Evolutionary conservation across 2,113 vertebrate species (phyloP), one percentile per base, ranked within the genome.

Genomic region (Rhinichthys klamathensis): DNA sequence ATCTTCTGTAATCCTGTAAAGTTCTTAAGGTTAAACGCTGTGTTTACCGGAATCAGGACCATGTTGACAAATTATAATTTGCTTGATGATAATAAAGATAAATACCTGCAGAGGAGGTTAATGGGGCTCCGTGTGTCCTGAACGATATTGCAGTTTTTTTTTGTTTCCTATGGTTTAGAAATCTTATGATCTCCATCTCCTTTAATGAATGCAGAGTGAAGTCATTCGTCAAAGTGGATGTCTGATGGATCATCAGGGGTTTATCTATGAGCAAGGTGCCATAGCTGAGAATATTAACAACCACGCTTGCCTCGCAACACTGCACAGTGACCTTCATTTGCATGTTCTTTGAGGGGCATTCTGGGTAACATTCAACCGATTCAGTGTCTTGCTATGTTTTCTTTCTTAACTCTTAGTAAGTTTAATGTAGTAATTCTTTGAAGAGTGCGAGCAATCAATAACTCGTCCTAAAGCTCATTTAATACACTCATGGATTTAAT

Each of bases 391-490:
- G 23, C 38, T 75, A 44, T 85, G 67, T 51, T 79, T 73, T 78
- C 46, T 49, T 87, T 63, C 18, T 54, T 32, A 58, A 67, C 16
- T 58, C 81, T 60, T 18, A 32, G 12, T 21, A 23, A 15, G 61
- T 80, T 23, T 84, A 49, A 27, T 67, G 44, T 70, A 65, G 32
- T 51, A 84, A 67, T 89, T 88, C 70, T 82, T 82, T 51, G 84
- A 87, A 85, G 87, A 86, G 84, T 86, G 81, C 89, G 61, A 70
- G 70, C 88, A 90, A 94, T 95, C 93, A 90, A 93, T 94, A 93
- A 87, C 92, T 93, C 91, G 92, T 93, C 92, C 92, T 91, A 92
- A 86, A 92, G 85, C 89, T 91, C 93, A 94, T 94, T 95, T 93
- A 90, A 89, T 84, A 86, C 80, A 89, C 85, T 88, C 85, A 93